Base-by-base conservation (phyloP, 2,888 invertebrate species). In the Rhorus exstirpatorius region DNA sequence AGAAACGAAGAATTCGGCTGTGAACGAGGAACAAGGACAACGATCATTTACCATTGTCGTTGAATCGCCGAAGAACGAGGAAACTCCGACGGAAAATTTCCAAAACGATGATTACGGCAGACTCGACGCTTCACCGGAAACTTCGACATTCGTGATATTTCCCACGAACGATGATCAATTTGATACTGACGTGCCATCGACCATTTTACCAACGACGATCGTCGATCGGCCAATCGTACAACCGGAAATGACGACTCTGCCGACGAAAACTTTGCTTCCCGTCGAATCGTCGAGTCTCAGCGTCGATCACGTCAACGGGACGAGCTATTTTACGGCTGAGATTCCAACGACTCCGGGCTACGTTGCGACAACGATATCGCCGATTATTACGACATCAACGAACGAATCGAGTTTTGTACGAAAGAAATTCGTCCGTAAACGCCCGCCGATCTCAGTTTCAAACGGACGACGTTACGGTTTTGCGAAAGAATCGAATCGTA, bases 361-460 rank as follows among this genome's bases (percentile, higher is more conserved):
- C n/a, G 72, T 53, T 8, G 26, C 49, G 19, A 35, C 24, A 19
- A 61, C 35, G 41, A 67, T 10, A 44, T 7, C 14, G 67, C n/a
- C n/a, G n/a, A n/a, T n/a, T n/a, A n/a, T n/a, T n/a, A n/a, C 79
- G 4, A 84, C 74, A 1, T 63, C 70, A 14, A 78, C 70, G 1
- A 41, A 65, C 63, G 46, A 67, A 1, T 77, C 88, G 0, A 85
- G 86, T 63, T 87, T 86, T 58, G 79, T 88, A 12, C 84, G 88
- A 14, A 89, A 85, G 19, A 90, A 91, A 46, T 89, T 89, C n/a
- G 68, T 90, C 8, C 86, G 88, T 17, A 89, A 86, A 53, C 88
- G 87, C 46, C 90, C 89, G 0, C 41, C 84, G 2, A 72, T 71
- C 4, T 19, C 67, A 7, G 3, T 3, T 1, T 55, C 60, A 12